A percentile compares a stretch with the other conserved stretches of the same genome.
Conservation (phyloP, 2,113 vertebrate genomes). For the Coptodon rendalli region DNA sequence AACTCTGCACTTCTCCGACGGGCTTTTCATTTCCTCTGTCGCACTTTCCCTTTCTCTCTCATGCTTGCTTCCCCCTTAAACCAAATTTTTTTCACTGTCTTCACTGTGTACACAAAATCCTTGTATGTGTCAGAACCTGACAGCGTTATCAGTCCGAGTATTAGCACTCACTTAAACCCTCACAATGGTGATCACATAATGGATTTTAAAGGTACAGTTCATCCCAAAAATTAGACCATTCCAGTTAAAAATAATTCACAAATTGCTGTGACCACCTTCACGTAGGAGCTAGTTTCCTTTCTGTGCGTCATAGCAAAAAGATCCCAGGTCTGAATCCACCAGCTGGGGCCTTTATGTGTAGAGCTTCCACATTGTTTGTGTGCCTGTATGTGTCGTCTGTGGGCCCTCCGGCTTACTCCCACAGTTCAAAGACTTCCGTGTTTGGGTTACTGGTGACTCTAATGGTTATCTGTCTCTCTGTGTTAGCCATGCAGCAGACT, state of each 20-base stretch:
- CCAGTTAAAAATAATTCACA: neutral
- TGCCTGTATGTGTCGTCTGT: neutral
- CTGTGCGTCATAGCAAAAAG: neutral
- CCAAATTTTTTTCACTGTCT: neutral
- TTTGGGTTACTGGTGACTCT: neutral
- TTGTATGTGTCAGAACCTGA: slow-evolving; percentile 8
- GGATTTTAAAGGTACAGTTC: neutral
- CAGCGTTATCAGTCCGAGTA: slow-evolving; percentile 7
- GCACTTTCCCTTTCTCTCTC: neutral
- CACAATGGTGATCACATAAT: neutral
- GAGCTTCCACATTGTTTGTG: neutral
- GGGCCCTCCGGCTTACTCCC: neutral
- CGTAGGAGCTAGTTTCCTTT: neutral
- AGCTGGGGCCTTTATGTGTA: neutral
- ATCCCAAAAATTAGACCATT: fast-evolving
- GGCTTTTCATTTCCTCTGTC: neutral
- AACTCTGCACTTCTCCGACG: neutral
- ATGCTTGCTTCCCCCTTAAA: neutral
- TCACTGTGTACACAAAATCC: neutral
- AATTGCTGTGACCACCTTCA: neutral
- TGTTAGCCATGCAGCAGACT: neutral
- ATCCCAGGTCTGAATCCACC: fast-evolving
- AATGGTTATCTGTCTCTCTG: neutral
- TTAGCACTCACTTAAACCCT: neutral
- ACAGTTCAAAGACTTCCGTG: neutral